Evolutionary conservation across 1,140 invertebrate genomes (phyloP).

Genomic region (Conus ventricosus): DNA sequence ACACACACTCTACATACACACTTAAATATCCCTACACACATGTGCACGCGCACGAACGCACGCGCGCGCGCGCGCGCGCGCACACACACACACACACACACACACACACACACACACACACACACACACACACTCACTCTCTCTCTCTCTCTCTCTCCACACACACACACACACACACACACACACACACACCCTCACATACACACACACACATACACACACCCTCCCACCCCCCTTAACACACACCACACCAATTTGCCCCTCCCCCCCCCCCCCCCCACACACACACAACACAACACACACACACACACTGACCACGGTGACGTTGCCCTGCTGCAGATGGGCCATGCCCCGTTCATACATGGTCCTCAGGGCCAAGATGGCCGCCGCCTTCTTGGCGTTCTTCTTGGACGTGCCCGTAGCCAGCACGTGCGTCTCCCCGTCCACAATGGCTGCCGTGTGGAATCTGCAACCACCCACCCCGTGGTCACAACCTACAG

Average conservation of each 20-base stretch:
- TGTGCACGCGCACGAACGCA: not conserved
- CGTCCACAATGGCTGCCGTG: constrained; percentile 72
- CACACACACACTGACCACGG: constrained; percentile 38
- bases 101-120: constrained; percentile 1
- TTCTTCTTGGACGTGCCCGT: constrained; percentile 75
- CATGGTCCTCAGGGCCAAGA: constrained; percentile 71
- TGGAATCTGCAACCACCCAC: constrained; percentile 64
- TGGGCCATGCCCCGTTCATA: constrained; percentile 67
- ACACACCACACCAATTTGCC: not conserved
- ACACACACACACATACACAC: not conserved
- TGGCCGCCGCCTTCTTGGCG: constrained; percentile 73
- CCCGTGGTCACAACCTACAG: no score
- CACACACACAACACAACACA: not conserved
- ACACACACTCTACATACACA: not conserved
- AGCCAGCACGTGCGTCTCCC: constrained; percentile 66
- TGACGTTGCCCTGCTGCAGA: constrained; percentile 39
- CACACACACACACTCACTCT: not conserved
- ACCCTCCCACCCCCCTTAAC: not conserved
- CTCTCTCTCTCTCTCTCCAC: not conserved
- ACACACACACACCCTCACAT: not conserved
- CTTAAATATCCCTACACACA: not conserved
- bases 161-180: not conserved
- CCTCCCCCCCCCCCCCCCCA: no score
- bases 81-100: no score
- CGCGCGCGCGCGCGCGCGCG: not conserved